Evolutionary conservation across 1,140 invertebrate genomes (phyloP), one percentile per base, ranked within the genome.

Genomic region (Sweltsa coloradensis): DNA sequence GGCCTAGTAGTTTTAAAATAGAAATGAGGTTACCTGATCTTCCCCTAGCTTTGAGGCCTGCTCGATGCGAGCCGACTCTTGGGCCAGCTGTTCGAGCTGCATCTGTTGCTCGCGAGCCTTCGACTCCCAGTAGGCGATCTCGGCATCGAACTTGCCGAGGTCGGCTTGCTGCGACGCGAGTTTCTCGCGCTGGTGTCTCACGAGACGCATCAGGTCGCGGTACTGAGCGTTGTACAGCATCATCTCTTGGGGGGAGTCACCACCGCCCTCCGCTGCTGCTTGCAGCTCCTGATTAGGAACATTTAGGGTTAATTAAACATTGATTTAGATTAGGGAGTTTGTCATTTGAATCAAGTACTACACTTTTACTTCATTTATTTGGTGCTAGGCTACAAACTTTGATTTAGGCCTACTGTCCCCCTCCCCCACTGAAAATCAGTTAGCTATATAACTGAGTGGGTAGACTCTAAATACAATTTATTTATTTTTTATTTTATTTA

Each of bases 151-250:
- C 84, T 91, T 89, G 47, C 84, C 85, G 52, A 94, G 70, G 74
- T 93, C 86, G 55, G 84, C 79, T 69, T 93, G 88, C 60, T 93
- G 89, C 51, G 78, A 75, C 44, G 81, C 83, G 41, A 95, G 72
- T 62, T 89, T 89, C 59, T 93, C 89, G 45, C 87, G 72, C 67
- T 95, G 91, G 63, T 83, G 84, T 66, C 90, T 90, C 26, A 94
- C 85, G 53, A 93, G 69, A 52, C 83, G 79, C 24, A 93, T 72
- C 45, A 94, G 72, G 65, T 91, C 87, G 52, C 74, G 70, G 56
- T 83, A 83, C 58, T 83, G 79, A 44, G 71, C 64, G 55, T 68
- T 64, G 60, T 70, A 73, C 46, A 73, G 62, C 40, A 70, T 60
- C 36, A 59, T 52, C 48, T 68, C 66, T 16, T 63, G 57, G 16